Evolutionary conservation across 1,140 invertebrate genomes (phyloP).

Genomic region (Maconellicoccus hirsutus): DNA sequence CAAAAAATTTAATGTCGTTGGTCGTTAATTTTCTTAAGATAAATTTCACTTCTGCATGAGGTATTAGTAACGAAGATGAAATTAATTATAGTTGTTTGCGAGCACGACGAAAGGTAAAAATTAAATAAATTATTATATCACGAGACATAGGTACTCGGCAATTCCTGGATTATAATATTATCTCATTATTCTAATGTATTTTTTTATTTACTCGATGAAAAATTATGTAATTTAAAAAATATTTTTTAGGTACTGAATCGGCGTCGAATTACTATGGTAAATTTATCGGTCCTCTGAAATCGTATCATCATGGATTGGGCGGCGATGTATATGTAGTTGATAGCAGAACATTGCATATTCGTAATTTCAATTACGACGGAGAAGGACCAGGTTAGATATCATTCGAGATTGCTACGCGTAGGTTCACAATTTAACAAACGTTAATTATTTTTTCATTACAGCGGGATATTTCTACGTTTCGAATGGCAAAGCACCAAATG

Average conservation of each 20-base stretch:
- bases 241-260: conserved; percentile 16
- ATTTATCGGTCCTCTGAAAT: conserved; percentile 59
- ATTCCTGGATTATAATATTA: too few species aligned
- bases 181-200: too few species aligned
- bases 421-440: neutral
- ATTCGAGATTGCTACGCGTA: neutral
- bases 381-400: conserved; percentile 62
- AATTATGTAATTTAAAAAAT: too few species aligned
- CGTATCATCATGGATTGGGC: conserved; percentile 67
- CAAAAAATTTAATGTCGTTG: neutral
- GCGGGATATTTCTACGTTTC: conserved; percentile 82
- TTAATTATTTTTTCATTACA: conserved; percentile 35
- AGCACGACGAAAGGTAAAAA: neutral
- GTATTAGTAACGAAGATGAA: neutral
- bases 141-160: too few species aligned
- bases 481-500: conserved; percentile 47
- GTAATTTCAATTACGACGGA: conserved; percentile 79
- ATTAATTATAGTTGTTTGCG: too few species aligned
- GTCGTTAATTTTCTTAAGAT: neutral
- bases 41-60: neutral
- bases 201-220: too few species aligned
- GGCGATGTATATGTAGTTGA: conserved; percentile 81
- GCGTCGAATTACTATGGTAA: conserved; percentile 54
- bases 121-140: neutral
- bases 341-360: conserved; percentile 69